Percentiles rank a stretch among this genome's conserved stretches.
Conservation (phyloP, 2,888 invertebrate species). For the Laspeyria flexula region DNA sequence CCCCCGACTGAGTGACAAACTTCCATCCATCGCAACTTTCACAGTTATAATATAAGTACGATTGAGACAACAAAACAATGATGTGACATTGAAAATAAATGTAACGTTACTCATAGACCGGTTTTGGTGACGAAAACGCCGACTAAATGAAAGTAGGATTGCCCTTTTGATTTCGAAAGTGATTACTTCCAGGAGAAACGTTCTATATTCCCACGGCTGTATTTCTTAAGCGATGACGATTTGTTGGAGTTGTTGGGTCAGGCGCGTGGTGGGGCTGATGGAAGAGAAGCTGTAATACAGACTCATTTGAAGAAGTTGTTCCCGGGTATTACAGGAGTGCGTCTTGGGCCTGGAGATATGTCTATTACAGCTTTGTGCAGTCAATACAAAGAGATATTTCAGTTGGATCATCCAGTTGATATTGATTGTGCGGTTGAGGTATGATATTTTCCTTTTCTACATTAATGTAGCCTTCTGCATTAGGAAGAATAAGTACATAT, state of each 20-base stretch:
- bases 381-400: constrained; percentile 90
- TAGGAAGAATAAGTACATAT: too few species aligned
- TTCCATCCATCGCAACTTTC: background rate
- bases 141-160: constrained; percentile 3
- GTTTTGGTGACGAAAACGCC: background rate
- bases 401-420: constrained; percentile 88
- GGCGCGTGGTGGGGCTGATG: constrained; percentile 89
- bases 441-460: background rate
- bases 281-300: constrained; percentile 93
- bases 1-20: too few species aligned
- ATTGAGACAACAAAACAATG: background rate
- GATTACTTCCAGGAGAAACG: constrained; percentile 92
- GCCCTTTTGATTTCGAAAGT: constrained; percentile 5
- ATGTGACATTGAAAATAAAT: constrained; percentile 1
- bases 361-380: constrained; percentile 90
- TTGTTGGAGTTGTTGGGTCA: constrained; percentile 97
- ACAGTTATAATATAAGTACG: background rate
- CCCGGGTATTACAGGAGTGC: constrained; percentile 93
- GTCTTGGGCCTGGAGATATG: constrained; percentile 85
- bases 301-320: constrained; percentile 98
- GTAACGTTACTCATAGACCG: constrained; percentile 1
- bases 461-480: background rate
- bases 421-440: constrained; percentile 93
- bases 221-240: constrained; percentile 99
- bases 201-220: constrained; percentile 96